These are phyloP conservation scores for Rhegmatorhina hoffmannsi DNA, from an alignment of 2,113 vertebrate species.

Conservation along the genomic window DNA sequence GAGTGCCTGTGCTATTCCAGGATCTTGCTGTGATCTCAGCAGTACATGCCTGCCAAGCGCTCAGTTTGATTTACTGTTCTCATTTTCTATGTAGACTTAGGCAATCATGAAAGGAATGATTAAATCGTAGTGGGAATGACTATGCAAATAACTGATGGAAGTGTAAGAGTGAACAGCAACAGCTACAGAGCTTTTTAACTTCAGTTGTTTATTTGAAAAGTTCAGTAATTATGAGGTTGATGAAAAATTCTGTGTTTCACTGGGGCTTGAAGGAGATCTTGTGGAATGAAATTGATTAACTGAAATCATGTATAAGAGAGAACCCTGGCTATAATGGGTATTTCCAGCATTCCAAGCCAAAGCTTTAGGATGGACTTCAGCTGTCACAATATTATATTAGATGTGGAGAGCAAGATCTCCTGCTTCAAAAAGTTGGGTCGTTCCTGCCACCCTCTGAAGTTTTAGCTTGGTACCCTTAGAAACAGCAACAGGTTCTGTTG, in stretches of 20 bases:
- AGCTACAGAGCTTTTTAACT: background rate
- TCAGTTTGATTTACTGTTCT: constrained; percentile 44
- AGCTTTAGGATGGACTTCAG: background rate
- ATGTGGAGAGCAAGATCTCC: background rate
- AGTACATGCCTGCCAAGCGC: background rate
- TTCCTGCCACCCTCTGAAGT: background rate
- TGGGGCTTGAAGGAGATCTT: background rate
- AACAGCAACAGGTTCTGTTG: background rate
- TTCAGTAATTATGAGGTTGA: background rate
- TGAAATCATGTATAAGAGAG: background rate
- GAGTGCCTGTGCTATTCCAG: constrained; percentile 10
- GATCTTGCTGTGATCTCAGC: constrained; percentile 36
- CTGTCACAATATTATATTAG: background rate
- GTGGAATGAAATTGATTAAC: background rate
- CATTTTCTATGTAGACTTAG: background rate
- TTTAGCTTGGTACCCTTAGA: background rate
- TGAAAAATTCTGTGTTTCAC: background rate
- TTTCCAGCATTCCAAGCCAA: background rate
- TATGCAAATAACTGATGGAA: constrained; percentile 2
- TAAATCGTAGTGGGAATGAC: constrained; percentile 32
- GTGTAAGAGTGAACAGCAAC: background rate
- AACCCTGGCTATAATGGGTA: background rate
- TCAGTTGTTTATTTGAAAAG: background rate
- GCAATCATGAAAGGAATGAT: constrained; percentile 7
- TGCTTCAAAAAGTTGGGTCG: background rate